Percentiles rank a stretch among this genome's conserved stretches.
phyloP scores from a whole-genome alignment of 2,888 invertebrate genomes.

The Eulithis prunata region DNA sequence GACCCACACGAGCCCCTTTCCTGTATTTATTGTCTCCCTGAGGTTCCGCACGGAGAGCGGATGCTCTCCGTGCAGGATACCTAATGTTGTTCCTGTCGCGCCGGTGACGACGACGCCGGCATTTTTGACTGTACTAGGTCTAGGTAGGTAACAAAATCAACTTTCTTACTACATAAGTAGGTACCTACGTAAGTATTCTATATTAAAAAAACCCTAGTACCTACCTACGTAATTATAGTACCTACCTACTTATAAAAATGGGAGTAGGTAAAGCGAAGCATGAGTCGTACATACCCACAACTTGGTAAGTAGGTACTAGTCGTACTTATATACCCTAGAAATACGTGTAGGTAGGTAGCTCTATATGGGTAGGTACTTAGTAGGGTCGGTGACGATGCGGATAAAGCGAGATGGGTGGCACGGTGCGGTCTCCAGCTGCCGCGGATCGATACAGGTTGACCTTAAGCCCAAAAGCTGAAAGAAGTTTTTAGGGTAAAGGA shows the following conservation, averaged over 20 bases:
- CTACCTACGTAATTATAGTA: background rate
- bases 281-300: too few species aligned
- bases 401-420: constrained; percentile 51
- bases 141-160: too few species aligned
- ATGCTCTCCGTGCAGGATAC: background rate
- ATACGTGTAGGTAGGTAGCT: constrained; percentile 6
- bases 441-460: constrained; percentile 76
- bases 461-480: constrained; percentile 64
- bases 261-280: too few species aligned
- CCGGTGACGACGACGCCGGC: too few species aligned
- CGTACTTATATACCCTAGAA: too few species aligned
- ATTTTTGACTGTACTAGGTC: too few species aligned
- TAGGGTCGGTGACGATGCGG: constrained; percentile 44
- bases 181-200: background rate
- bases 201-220: background rate
- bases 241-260: background rate
- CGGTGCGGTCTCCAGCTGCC: constrained; percentile 68
- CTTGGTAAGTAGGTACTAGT: too few species aligned
- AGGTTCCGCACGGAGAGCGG: background rate
- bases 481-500: constrained; percentile 45
- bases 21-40: background rate
- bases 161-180: too few species aligned
- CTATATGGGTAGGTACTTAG: constrained; percentile 7
- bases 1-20: constrained; percentile 57
- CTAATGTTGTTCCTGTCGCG: too few species aligned